Evolutionary conservation across 2,888 invertebrate genomes (phyloP).

Genomic region (Platerodrilus igneus): DNA sequence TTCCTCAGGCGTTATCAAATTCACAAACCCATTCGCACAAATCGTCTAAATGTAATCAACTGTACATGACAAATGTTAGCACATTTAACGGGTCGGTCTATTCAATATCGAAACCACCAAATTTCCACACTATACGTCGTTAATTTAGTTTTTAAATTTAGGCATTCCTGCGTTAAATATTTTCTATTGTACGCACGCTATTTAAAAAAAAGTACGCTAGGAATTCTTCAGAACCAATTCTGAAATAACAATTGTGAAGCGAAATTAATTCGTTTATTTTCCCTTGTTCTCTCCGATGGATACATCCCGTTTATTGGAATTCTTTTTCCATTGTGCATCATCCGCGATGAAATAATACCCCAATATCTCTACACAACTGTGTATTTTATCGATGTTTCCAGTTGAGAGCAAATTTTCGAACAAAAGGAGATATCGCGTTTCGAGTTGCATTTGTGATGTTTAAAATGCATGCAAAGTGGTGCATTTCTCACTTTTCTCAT

Average conservation of each 20-base stretch:
- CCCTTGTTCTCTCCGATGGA: slow-evolving; percentile 19
- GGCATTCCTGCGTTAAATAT: too few species aligned
- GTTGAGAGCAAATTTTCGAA: too few species aligned
- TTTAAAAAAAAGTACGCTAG: too few species aligned
- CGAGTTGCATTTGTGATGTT: slow-evolving; percentile 2
- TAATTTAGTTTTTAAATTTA: too few species aligned
- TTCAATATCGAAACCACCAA: slow-evolving; percentile 25
- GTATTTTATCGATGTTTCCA: slow-evolving; percentile 21
- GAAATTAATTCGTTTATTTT: slow-evolving; percentile 24
- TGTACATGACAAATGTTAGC: slow-evolving; percentile 45
- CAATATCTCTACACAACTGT: slow-evolving; percentile 21
- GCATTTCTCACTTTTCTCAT: slow-evolving; percentile 12
- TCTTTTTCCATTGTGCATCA: slow-evolving; percentile 33
- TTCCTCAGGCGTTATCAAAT: slow-evolving; percentile 42
- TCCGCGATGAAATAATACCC: slow-evolving; percentile 31
- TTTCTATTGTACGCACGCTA: too few species aligned
- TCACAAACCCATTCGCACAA: slow-evolving; percentile 43
- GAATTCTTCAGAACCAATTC: slow-evolving; percentile 14
- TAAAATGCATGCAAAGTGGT: slow-evolving; percentile 14
- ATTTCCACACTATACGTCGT: not conserved
- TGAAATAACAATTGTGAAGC: slow-evolving; percentile 21
- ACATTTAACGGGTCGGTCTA: slow-evolving; percentile 35
- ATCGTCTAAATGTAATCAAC: slow-evolving; percentile 46
- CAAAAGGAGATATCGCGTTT: too few species aligned
- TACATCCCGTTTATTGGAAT: slow-evolving; percentile 33